A percentile compares a stretch with the other conserved stretches of the same genome.
Conservation (phyloP, 2,797 vertebrate genomes). For the Poeciliopsis infans region DNA sequence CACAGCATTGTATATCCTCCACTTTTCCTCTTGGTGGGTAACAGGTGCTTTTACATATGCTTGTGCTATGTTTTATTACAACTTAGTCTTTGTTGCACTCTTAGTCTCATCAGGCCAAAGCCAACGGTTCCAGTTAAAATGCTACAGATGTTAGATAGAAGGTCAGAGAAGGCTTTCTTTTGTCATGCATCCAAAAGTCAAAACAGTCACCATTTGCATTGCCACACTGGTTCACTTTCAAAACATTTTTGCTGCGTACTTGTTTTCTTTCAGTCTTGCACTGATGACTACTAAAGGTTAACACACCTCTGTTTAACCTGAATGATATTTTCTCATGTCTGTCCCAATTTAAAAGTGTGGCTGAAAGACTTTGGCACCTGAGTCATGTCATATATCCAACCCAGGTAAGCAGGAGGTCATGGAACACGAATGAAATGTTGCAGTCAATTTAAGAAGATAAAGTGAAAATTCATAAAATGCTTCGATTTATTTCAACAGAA, state of each 20-base stretch:
- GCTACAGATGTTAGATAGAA: not conserved
- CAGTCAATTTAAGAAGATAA: not conserved
- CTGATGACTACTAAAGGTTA: not conserved
- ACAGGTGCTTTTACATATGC: not conserved
- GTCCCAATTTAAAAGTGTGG: not conserved
- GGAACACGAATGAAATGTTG: not conserved
- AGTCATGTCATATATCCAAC: not conserved
- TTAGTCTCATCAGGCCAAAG: not conserved
- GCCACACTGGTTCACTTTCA: not conserved
- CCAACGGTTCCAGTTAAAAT: not conserved
- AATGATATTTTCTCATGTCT: not conserved
- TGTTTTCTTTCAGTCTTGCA: not conserved
- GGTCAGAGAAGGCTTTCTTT: not conserved
- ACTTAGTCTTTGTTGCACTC: not conserved
- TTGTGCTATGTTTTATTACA: not conserved
- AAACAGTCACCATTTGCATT: not conserved
- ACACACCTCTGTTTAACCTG: not conserved
- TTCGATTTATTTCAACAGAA: not conserved
- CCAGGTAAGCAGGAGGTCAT: not conserved
- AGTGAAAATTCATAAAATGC: not conserved
- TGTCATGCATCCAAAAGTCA: not conserved
- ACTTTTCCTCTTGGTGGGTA: not conserved
- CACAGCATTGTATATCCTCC: not conserved
- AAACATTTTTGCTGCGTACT: not conserved
- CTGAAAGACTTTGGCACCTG: not conserved